Evolutionary conservation across 2,113 vertebrate species (phyloP), one percentile per base, ranked within the genome.

Genomic region (Bubo blakistoni): DNA sequence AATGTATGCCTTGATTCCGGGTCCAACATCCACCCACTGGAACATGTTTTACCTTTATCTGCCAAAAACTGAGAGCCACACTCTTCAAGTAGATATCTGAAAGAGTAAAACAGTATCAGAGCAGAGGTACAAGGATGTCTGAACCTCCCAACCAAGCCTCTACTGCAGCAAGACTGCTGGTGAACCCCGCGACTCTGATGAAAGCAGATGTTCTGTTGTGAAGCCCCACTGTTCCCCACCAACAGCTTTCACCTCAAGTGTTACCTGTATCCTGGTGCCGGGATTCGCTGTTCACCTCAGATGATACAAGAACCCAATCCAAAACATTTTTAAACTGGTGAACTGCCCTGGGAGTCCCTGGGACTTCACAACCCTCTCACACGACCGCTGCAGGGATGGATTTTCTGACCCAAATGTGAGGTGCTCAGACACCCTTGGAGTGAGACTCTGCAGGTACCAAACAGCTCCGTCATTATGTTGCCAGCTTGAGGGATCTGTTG

Each of bases 391-490:
- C 82, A 76, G 76, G 34, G 54, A 62, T 44, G 80, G 19, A 55
- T 73, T 61, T 63, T 24, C 63, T 65, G 6, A 72, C 51, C 46
- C 47, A 90, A 46, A 27, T 3, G 4, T 0, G 0, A 94, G 24
- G n/a, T 55, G 57, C 10, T 63, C 4, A 0, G 30, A 54, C n/a
- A 89, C 11, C 25, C 11, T 0, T 40, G 51, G 32, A 61, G 11
- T 34, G 63, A 51, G 52, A 88, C 46, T 67, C 52, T 24, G 11
- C 2, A 3, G 40, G 73, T 13, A 84, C 55, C 69, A 14, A 66
- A 78, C 12, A 36, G 47, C 40, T 47, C 29, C 0, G 0, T 8
- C 80, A 51, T 20, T 38, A 9, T 0, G 3, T 3, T 55, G 61
- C 29, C 63, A 79, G 69, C 36, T 40, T 46, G 46, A 61, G 38